Conservation (phyloP, 2,888 invertebrate species). For the Stenodera caucasica region DNA sequence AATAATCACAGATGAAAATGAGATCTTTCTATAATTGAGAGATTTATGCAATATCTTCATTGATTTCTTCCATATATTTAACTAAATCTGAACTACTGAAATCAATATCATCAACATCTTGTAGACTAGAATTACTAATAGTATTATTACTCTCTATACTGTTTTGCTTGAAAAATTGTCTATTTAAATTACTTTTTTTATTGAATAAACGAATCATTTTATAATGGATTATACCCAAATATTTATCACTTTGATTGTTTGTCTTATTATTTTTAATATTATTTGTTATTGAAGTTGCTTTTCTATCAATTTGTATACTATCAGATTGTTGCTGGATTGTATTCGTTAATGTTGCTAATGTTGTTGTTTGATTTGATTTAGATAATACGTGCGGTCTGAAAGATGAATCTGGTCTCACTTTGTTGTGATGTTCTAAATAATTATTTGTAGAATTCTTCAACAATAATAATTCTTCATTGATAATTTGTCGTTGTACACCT, state of each 20-base stretch:
- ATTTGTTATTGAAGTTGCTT: neutral
- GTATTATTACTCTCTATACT: conserved; percentile 46
- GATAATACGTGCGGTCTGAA: conserved; percentile 6
- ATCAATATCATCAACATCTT: conserved; percentile 70
- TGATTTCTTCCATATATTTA: conserved; percentile 69
- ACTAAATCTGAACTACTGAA: conserved; percentile 70
- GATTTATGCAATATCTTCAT: conserved; percentile 48
- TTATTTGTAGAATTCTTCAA: neutral
- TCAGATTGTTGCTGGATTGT: neutral
- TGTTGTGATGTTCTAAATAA: conserved; percentile 14
- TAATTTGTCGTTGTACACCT: conserved; percentile 29
- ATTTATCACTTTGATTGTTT: neutral
- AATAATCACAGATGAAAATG: neutral
- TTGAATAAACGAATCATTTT: conserved; percentile 32
- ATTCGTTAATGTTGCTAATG: conserved; percentile 2
- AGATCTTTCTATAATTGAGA: no score
- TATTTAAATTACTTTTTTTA: conserved; percentile 9
- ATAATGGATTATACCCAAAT: neutral
- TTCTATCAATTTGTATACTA: neutral
- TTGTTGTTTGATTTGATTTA: conserved; percentile 9
- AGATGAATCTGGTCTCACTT: conserved; percentile 11
- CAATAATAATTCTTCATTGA: conserved; percentile 8
- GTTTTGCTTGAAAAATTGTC: conserved; percentile 11
- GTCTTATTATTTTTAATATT: neutral
- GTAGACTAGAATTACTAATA: conserved; percentile 76